These are phyloP conservation scores for Nestor notabilis DNA, from an alignment of 2,113 vertebrate species.

Conservation along the genomic window DNA sequence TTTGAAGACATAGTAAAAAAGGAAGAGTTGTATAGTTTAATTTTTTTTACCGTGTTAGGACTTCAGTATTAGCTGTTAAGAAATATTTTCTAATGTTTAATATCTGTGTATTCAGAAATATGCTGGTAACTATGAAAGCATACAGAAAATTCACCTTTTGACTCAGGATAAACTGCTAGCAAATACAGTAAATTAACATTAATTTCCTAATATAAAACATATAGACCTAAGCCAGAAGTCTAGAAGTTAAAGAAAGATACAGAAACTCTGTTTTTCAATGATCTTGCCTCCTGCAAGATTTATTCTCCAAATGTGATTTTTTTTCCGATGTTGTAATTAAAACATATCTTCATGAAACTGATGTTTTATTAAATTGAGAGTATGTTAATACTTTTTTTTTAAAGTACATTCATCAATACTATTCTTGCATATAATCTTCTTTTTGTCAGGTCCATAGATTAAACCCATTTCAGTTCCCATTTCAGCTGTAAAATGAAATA, in stretches of 20 bases:
- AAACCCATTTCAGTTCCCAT: neutral
- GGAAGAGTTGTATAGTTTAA: neutral
- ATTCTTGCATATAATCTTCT: neutral
- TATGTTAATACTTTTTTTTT: neutral
- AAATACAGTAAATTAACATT: neutral
- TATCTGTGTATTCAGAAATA: neutral
- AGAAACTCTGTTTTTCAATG: neutral
- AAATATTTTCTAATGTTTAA: neutral
- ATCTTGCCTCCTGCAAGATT: neutral
- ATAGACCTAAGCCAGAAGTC: neutral
- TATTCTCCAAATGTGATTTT: neutral
- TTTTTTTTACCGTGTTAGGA: neutral
- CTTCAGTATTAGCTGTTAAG: neutral
- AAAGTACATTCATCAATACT: neutral
- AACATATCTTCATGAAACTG: neutral
- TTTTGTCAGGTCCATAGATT: neutral
- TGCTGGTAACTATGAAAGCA: neutral
- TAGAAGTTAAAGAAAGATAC: neutral
- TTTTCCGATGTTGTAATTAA: neutral
- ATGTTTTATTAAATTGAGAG: conserved; percentile 6
- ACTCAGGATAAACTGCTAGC: neutral
- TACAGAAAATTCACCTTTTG: neutral
- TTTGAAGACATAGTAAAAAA: neutral
- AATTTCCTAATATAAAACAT: neutral
- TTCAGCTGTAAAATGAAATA: neutral